Base-by-base conservation (phyloP, 2,797 vertebrate genomes). In the Rallus crepitans region DNA sequence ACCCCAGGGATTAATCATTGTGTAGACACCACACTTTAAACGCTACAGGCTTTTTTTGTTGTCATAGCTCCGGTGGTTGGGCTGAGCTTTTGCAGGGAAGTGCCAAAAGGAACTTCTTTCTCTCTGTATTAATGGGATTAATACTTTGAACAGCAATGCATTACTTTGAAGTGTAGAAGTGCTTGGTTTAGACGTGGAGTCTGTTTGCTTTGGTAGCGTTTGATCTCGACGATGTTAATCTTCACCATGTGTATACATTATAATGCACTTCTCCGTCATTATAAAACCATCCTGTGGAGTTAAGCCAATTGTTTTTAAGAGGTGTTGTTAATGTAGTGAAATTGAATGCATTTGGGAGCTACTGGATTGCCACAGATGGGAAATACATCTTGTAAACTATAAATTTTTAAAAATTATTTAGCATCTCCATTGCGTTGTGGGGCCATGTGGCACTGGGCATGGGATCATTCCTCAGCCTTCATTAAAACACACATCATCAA, bases 351-450 rank as follows among this genome's bases (percentile, higher is more conserved):
- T 88, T 94, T 87, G 95, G 95, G 95, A 97, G 88, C 82, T 73
- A 76, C 86, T 94, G 88, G 14, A 24, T 73, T 12, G 15, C 84
- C 94, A 85, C 97, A 97, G 96, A 97, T 96, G 97, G 96, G 94
- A 84, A 90, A 96, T 97, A 87, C 5, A 90, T 97, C 95, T 95
- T 89, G 88, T 73, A 89, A 93, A 94, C 94, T 81, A 97, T 97
- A 96, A 95, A 95, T 97, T 90, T 97, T 96, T 95, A 60, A 95
- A 96, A 97, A 95, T 95, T 92, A 96, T 97, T 97, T 82, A 91
- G 79, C 65, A n/a, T 86, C 76, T 91, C 77, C n/a, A 4, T 71
- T 91, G 82, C 93, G 90, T 53, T 69, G 91, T 81, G 92, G 64
- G 88, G 94, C 96, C 94, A 89, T 96, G 95, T 83, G 92, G 94